A percentile compares a stretch with the other conserved stretches of the same genome.
Conservation (phyloP, 2,797 vertebrate species). For the Oreochromis grahami region DNA sequence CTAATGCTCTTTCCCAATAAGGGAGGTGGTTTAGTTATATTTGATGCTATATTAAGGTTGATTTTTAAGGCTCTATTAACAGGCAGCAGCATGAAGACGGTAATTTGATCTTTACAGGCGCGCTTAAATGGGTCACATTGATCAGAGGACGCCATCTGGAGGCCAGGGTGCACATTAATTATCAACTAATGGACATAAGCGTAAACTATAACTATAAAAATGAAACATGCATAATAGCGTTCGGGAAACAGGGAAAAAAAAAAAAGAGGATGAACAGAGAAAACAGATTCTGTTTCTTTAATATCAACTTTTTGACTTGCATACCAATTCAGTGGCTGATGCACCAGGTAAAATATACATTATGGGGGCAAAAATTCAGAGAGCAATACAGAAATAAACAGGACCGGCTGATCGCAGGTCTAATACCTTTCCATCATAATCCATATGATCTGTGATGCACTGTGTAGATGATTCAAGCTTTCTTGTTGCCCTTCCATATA, state of each 20-base stretch:
- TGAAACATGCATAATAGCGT: neutral
- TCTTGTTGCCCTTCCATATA: neutral
- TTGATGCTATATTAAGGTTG: neutral
- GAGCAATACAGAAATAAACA: constrained; percentile 1
- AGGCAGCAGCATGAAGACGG: neutral
- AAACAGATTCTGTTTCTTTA: constrained; percentile 18
- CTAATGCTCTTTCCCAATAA: neutral
- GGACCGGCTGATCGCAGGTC: neutral
- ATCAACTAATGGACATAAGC: neutral
- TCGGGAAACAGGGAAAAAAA: neutral
- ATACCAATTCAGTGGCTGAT: neutral
- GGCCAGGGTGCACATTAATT: constrained; percentile 12
- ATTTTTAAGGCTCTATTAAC: constrained; percentile 12
- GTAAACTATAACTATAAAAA: neutral
- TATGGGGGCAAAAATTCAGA: neutral
- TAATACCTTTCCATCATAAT: neutral
- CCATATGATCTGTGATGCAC: neutral
- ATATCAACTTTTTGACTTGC: neutral
- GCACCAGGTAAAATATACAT: neutral
- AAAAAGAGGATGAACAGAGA: neutral
- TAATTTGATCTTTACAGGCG: constrained; percentile 8
- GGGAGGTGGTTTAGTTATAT: neutral
- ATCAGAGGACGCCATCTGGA: constrained; percentile 53
- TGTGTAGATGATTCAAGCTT: neutral
- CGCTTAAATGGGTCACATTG: neutral